These are phyloP conservation scores for Linurgus olivaceus DNA, from an alignment of 2,797 vertebrate genomes.

Conservation along the genomic window DNA sequence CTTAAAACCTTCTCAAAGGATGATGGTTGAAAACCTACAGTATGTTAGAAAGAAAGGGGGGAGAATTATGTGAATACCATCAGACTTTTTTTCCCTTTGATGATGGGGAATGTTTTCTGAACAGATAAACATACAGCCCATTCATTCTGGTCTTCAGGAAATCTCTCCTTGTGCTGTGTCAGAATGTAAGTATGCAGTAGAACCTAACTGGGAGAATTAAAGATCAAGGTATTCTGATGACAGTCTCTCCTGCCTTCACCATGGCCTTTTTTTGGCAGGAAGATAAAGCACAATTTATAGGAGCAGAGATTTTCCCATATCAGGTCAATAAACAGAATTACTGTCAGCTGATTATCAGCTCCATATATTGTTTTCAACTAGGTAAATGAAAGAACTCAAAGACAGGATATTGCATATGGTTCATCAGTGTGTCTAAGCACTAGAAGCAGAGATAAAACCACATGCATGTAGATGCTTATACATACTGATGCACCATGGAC, in stretches of 20 bases:
- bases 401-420: not conserved
- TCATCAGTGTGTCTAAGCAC: not conserved
- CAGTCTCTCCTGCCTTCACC: rapidly evolving
- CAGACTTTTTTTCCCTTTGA: not conserved
- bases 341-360: not conserved
- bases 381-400: not conserved
- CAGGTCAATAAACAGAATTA: not conserved
- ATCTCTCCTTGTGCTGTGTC: not conserved
- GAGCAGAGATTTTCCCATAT: not conserved
- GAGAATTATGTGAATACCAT: not conserved
- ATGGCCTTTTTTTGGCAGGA: not conserved
- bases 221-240: not conserved
- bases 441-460: not conserved
- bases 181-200: not conserved
- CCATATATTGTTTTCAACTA: not conserved
- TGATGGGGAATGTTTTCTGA: not conserved
- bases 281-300: not conserved
- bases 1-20: not conserved
- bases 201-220: not conserved
- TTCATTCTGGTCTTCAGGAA: not conserved
- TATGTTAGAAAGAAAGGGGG: not conserved
- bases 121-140: not conserved
- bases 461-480: not conserved
- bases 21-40: constrained; percentile 6
- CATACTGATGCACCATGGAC: not conserved